Evolutionary conservation across 2,888 invertebrate species (phyloP), one percentile per base, ranked within the genome.

Genomic region (Watsonalla cultraria): DNA sequence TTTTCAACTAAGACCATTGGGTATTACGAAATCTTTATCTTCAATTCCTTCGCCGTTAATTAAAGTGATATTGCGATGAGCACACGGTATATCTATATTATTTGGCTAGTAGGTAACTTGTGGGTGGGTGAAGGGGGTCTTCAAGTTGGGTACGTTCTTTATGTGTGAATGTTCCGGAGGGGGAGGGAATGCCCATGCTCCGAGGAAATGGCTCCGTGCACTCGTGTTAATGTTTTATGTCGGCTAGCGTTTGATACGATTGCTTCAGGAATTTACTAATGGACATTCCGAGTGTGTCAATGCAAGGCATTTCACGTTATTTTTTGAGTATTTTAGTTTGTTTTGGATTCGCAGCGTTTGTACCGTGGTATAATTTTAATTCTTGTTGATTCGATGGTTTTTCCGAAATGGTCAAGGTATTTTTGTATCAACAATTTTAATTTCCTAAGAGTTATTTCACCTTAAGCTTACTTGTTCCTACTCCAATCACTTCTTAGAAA

Each of bases 41-140:
- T 5, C 42, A 42, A 6, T 57, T 66, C 65, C 61, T 64, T 61
- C 64, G 64, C 68, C 70, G 62, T 76, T 78, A 74, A 78, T 78
- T 77, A 74, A 75, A 72, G 65, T 62, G 70, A 70, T 70, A 70
- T 60, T 60, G 59, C 48, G 62, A 65, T 60, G 59, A 56, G 49
- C 53, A 63, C 61, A 66, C 24, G 24, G n/a, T 24, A 24, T 57
- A 62, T 68, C 61, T 56, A 55, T 57, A 14, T 45, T 5, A 45
- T 45, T 9, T 15, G 13, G 46, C 37, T 39, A 11, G 42, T 42
- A 37, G 37, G 37, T 7, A 37, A 37, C 37, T 51, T 45, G 51
- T 49, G 59, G 51, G 60, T 58, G 56, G 51, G 51, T 37, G 13
- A 55, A 51, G 47, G 54, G 49, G 56, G 58, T 54, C 52, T 47